These are phyloP conservation scores for Chalcosyrphus nemorum DNA, from an alignment of 2,888 invertebrate species.

Conservation along the genomic window DNA sequence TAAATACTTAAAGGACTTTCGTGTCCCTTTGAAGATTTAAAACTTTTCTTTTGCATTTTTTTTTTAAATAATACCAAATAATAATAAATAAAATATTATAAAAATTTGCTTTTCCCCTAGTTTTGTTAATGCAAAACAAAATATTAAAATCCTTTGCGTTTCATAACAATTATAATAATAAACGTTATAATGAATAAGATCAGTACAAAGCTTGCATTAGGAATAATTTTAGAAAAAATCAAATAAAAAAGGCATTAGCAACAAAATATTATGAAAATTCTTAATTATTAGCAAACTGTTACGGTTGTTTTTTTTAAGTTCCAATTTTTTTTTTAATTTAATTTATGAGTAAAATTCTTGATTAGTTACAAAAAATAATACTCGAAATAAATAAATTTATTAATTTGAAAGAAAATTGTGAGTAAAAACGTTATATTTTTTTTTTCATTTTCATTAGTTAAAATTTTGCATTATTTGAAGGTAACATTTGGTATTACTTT, in stretches of 20 bases:
- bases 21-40: conserved; percentile 20
- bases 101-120: neutral
- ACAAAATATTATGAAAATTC: conserved; percentile 49
- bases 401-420: conserved; percentile 25
- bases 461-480: conserved; percentile 45
- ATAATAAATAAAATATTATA: neutral
- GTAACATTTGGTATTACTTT: conserved; percentile 32
- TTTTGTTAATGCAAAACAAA: conserved; percentile 61
- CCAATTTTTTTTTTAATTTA: no score
- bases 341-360: conserved; percentile 21
- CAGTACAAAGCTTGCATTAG: conserved; percentile 68
- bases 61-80: conserved; percentile 16
- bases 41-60: neutral
- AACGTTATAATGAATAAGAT: conserved; percentile 55
- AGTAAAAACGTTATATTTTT: conserved; percentile 11
- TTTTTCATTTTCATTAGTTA: neutral
- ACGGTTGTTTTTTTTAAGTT: conserved; percentile 38
- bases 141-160: conserved; percentile 41
- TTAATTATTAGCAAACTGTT: conserved; percentile 64
- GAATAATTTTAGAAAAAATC: conserved; percentile 46
- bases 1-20: conserved; percentile 20
- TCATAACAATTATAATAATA: conserved; percentile 37
- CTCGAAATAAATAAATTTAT: conserved; percentile 22
- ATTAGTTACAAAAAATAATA: conserved; percentile 22
- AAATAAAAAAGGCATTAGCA: conserved; percentile 63